Base-by-base conservation (phyloP, 2,888 invertebrate genomes). In the Acleris holmiana region DNA sequence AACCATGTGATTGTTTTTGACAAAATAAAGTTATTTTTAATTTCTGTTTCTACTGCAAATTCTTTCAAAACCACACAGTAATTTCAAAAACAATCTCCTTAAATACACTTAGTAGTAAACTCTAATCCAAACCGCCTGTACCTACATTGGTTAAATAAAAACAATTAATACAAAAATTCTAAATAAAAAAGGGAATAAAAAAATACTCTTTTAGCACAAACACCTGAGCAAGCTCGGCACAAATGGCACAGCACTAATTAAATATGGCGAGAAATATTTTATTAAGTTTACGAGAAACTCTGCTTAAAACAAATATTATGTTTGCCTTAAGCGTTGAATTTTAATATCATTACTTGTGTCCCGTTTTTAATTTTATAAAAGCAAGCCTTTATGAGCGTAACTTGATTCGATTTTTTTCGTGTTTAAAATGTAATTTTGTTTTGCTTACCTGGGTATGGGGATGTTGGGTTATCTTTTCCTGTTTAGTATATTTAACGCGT, bases 201-300 rank as follows among this genome's bases (percentile, higher is more conserved):
- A 61, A 66, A 53, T 64, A 59, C 15, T 41, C 18, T 49, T 50
- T 23, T 23, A 21, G 47, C 56, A 66, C 56, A 72, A 76, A 69
- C 69, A 89, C 86, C 85, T 86, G 87, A 79, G 85, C 78, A 78
- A 76, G 72, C 67, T 56, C 74, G 80, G 83, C 83, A 86, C 88
- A 87, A 87, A 89, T 86, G 86, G 87, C 79, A 84, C 83, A 82
- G 82, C 80, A 81, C 87, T 91, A 91, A 91, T 90, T 90, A 91
- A 89, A 92, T 90, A 89, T 85, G 84, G 83, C 84, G 84, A 84
- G 86, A 87, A 87, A 88, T 91, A 92, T 92, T 92, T 91, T 91
- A 92, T 91, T 90, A 91, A 91, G 89, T 91, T 91, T 91, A 91
- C 79, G 90, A 83, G 84, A 81, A 82, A 76, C 75, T 79, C 79